Conservation (phyloP, 1,140 invertebrate genomes). For the Drosophila jambulina region DNA sequence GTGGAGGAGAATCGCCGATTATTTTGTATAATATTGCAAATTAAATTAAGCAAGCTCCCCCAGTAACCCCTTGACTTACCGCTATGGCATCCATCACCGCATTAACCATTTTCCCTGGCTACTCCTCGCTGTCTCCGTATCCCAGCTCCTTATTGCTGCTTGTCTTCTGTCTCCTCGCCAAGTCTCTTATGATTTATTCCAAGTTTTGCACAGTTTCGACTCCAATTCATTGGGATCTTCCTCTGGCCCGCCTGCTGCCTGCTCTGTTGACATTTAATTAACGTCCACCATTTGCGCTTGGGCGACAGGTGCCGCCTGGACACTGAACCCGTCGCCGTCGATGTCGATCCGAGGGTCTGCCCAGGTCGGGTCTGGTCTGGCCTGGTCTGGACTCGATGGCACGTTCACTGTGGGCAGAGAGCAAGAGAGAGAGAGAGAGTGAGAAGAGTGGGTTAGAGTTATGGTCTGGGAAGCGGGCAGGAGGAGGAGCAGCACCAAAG, state of each 20-base stretch:
- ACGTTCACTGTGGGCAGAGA: constrained; percentile 44
- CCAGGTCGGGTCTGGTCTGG: not conserved
- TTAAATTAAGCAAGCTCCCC: constrained; percentile 62
- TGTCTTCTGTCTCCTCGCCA: not conserved
- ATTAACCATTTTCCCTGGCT: constrained; percentile 67
- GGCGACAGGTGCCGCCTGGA: constrained; percentile 62
- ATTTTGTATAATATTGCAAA: constrained; percentile 59
- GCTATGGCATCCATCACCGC: constrained; percentile 84
- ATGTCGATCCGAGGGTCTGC: constrained; percentile 10
- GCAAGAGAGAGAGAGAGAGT: constrained; percentile 1
- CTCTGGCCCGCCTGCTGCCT: constrained; percentile 6
- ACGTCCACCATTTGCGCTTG: constrained; percentile 66
- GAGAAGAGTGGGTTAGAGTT: constrained; percentile 27
- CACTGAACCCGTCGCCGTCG: constrained; percentile 23
- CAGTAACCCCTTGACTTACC: constrained; percentile 72
- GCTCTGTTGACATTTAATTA: constrained; percentile 81
- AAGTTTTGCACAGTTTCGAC: constrained; percentile 71
- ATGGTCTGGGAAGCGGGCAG: not conserved
- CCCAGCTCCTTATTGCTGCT: not conserved
- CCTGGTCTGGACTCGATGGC: constrained; percentile 11
- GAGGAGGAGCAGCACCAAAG: not conserved
- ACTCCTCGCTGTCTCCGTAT: not conserved
- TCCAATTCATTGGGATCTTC: constrained; percentile 49
- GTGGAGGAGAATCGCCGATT: constrained; percentile 17
- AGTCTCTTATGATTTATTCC: constrained; percentile 66